Conservation (phyloP, 2,113 vertebrate genomes). For the Rynchops niger region DNA sequence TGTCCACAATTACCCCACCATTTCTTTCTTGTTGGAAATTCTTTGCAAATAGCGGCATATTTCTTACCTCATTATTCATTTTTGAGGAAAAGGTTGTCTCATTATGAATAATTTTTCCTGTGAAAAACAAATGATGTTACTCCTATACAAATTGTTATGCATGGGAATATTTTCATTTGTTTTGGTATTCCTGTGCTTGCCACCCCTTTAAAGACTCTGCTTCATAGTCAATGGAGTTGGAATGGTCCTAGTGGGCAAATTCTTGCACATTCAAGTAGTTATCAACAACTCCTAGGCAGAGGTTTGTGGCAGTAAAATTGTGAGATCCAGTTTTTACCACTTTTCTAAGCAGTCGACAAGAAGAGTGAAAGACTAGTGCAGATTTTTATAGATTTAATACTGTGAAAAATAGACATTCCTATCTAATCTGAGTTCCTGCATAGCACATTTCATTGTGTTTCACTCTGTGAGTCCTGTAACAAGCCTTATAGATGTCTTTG, state of each 20-base stretch:
- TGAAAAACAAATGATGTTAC: not conserved
- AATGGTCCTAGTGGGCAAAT: not conserved
- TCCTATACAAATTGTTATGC: not conserved
- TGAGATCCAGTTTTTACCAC: not conserved
- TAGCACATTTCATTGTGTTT: not conserved
- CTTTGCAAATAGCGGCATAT: not conserved
- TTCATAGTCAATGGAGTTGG: not conserved
- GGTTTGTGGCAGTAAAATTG: not conserved
- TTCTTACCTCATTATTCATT: not conserved
- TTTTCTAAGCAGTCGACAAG: conserved; percentile 30
- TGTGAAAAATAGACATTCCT: not conserved
- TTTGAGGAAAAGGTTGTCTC: not conserved
- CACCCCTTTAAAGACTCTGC: not conserved
- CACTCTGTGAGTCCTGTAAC: not conserved
- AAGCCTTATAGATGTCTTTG: not conserved
- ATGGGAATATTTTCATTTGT: not conserved
- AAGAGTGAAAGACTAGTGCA: not conserved
- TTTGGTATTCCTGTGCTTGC: not conserved
- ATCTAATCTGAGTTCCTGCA: not conserved
- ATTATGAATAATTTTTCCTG: not conserved
- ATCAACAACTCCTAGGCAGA: not conserved
- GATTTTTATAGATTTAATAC: not conserved
- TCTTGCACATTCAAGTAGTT: not conserved
- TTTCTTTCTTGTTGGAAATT: not conserved
- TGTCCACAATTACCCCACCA: not conserved